phyloP scores from a whole-genome alignment of 1,140 invertebrate species.

The Drosophila pseudoobscura region DNA sequence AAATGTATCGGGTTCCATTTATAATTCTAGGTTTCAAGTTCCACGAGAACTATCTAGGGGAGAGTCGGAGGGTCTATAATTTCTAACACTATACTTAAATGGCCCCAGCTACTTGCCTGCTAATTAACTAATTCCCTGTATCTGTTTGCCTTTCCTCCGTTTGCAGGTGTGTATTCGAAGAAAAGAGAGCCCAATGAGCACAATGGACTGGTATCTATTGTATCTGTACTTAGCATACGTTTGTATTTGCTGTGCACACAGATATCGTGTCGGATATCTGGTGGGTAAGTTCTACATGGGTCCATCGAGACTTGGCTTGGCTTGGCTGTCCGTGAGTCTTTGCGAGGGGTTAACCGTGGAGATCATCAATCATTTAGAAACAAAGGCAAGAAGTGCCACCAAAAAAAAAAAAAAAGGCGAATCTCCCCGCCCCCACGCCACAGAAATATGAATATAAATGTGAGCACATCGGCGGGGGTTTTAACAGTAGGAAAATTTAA shows the following conservation, averaged over 20 bases:
- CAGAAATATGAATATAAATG: slow-evolving; percentile 78
- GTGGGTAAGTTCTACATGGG: slow-evolving; percentile 28
- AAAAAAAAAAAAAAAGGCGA: slow-evolving; percentile 23
- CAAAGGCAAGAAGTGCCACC: slow-evolving; percentile 36
- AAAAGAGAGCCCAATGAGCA: slow-evolving; percentile 21
- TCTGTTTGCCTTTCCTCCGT: slow-evolving; percentile 40
- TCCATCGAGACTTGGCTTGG: slow-evolving; percentile 31
- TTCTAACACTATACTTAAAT: slow-evolving; percentile 24
- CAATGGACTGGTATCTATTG: slow-evolving; percentile 2
- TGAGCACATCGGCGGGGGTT: slow-evolving; percentile 32
- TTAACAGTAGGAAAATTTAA: slow-evolving; percentile 73
- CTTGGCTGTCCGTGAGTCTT: slow-evolving; percentile 55
- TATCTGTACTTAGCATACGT: slow-evolving; percentile 16
- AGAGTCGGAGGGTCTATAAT: neutral
- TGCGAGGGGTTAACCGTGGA: slow-evolving; percentile 47
- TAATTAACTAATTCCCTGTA: slow-evolving; percentile 47
- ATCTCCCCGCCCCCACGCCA: slow-evolving; percentile 42
- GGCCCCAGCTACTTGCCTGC: neutral
- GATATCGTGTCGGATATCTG: slow-evolving; percentile 28
- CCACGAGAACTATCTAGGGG: neutral
- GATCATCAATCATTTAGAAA: slow-evolving; percentile 75
- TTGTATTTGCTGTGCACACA: slow-evolving; percentile 12
- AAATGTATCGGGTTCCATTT: no score
- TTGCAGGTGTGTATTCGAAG: slow-evolving; percentile 67
- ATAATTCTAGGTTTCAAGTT: no score